Evolutionary conservation across 2,113 vertebrate genomes (phyloP).

Genomic region (Malaclemys terrapin): DNA sequence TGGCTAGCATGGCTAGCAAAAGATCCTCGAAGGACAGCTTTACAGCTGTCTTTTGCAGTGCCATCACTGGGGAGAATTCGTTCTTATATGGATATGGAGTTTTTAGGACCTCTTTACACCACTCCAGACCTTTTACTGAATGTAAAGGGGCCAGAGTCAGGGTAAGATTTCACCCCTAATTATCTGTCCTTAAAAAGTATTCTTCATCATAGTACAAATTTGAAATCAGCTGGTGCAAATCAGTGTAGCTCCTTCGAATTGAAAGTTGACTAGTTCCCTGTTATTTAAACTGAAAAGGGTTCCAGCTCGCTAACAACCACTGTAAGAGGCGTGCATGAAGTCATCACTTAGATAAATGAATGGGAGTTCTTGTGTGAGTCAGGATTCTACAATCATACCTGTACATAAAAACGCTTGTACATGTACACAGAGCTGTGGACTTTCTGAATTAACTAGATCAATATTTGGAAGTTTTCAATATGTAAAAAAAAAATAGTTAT

Average conservation of each 20-base stretch:
- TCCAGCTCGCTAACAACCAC: not conserved
- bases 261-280: not conserved
- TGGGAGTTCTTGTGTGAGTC: not conserved
- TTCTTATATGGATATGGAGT: not conserved
- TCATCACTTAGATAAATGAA: accelerated
- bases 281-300: not conserved
- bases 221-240: not conserved
- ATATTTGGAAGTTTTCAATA: not conserved
- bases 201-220: not conserved
- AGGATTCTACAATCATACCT: not conserved
- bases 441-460: not conserved
- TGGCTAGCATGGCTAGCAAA: too few species aligned
- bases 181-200: not conserved
- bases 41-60: not conserved
- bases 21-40: not conserved
- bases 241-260: not conserved
- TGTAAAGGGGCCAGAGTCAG: not conserved
- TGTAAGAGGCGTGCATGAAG: not conserved
- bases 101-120: not conserved
- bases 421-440: not conserved
- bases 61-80: too few species aligned
- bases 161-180: not conserved
- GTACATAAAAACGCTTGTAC: not conserved
- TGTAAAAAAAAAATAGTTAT: not conserved
- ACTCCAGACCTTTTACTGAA: not conserved